Percentiles rank a stretch among this genome's conserved stretches.
Conservation (phyloP, 2,888 invertebrate species). For the Bellardia bayeri region DNA sequence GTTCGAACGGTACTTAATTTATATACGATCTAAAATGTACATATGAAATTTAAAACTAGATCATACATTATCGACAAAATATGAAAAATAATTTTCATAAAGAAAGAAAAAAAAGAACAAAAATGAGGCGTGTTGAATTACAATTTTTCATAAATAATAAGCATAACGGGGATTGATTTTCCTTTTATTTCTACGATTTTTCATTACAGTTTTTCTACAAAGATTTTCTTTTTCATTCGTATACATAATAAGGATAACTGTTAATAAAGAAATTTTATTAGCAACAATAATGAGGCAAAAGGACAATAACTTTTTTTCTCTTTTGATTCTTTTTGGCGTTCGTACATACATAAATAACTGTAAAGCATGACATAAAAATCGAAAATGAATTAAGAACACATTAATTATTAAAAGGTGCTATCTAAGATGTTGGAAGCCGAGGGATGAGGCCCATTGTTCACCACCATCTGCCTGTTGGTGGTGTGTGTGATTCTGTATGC, state of each 20-base stretch:
- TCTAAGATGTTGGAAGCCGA: constrained; percentile 43
- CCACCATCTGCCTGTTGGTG: constrained; percentile 50
- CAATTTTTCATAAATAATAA: constrained; percentile 78
- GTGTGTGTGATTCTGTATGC: neutral
- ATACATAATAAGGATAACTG: constrained; percentile 70
- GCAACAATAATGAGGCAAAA: constrained; percentile 57
- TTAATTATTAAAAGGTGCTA: constrained; percentile 68
- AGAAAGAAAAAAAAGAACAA: constrained; percentile 13
- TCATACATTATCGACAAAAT: constrained; percentile 38
- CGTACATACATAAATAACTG: constrained; percentile 74
- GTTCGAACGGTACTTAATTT: constrained; percentile 42
- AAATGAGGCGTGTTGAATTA: constrained; percentile 79
- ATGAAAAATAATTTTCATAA: constrained; percentile 20
- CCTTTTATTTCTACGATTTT: constrained; percentile 44
- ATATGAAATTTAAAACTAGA: constrained; percentile 71
- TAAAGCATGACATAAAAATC: constrained; percentile 72
- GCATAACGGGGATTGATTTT: constrained; percentile 74
- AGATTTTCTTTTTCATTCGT: constrained; percentile 42
- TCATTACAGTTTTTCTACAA: constrained; percentile 30
- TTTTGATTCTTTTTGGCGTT: constrained; percentile 6
- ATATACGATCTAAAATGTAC: constrained; percentile 31
- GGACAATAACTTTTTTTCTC: constrained; percentile 47
- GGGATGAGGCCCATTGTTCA: constrained; percentile 29
- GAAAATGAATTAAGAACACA: constrained; percentile 63
- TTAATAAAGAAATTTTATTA: constrained; percentile 70